Evolutionary conservation across 2,113 vertebrate species (phyloP).

Genomic region (Pygoscelis antarcticus): DNA sequence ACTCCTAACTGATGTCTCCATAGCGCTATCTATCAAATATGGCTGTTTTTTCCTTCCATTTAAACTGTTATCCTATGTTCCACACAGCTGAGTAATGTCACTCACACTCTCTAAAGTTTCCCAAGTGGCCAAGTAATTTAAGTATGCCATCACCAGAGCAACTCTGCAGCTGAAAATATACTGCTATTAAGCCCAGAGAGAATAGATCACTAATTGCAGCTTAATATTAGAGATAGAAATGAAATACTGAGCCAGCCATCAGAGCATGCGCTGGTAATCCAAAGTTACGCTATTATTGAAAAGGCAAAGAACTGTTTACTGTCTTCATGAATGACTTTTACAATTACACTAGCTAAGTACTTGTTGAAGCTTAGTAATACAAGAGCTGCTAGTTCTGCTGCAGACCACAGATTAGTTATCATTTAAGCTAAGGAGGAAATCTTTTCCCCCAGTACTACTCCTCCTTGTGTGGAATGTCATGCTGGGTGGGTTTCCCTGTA

Average conservation of each 20-base stretch:
- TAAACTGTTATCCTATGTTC: slow-evolving; percentile 22
- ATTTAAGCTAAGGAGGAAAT: background rate
- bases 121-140: slow-evolving; percentile 62
- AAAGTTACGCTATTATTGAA: background rate
- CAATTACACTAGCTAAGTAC: background rate
- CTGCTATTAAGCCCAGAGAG: slow-evolving; percentile 60
- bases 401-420: background rate
- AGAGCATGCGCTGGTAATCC: background rate
- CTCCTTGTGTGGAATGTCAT: background rate
- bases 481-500: background rate
- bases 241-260: slow-evolving; percentile 15
- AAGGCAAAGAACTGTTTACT: background rate
- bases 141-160: slow-evolving; percentile 66
- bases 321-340: background rate
- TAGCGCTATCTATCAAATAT: slow-evolving; percentile 31
- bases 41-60: slow-evolving; percentile 5
- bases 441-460: background rate
- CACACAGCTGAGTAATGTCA: slow-evolving; percentile 40
- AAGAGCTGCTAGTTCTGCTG: background rate
- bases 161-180: slow-evolving; percentile 63
- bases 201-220: slow-evolving; percentile 64
- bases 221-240: slow-evolving; percentile 52
- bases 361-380: background rate
- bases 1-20: slow-evolving; percentile 12
- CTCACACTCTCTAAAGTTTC: slow-evolving; percentile 52